Evolutionary conservation across 2,797 vertebrate genomes (phyloP).

Genomic region (Gallinago nigripennis): DNA sequence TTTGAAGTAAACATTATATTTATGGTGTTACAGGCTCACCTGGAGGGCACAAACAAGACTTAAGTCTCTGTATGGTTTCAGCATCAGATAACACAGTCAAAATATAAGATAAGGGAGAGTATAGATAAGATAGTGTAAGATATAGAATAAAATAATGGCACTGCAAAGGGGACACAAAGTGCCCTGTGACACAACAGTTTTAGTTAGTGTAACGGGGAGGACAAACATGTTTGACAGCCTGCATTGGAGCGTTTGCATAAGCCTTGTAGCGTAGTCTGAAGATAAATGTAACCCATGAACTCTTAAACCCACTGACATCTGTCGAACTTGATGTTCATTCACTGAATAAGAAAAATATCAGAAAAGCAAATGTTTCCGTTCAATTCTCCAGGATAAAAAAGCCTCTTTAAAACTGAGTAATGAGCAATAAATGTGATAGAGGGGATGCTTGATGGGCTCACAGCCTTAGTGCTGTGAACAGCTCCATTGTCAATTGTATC

Average conservation of each 20-base stretch:
- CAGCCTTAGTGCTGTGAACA: neutral
- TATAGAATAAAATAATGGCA: neutral
- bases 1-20: neutral
- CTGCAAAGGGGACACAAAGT: neutral
- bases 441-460: neutral
- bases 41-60: neutral
- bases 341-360: neutral
- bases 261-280: neutral
- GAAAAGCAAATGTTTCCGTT: conserved; percentile 10
- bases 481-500: conserved; percentile 48
- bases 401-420: conserved; percentile 17
- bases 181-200: neutral
- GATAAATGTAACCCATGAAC: neutral
- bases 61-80: neutral
- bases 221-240: neutral
- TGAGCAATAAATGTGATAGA: conserved; percentile 7
- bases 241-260: neutral
- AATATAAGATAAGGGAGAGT: neutral
- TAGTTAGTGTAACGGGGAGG: neutral
- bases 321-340: neutral
- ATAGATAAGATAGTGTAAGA: too few species aligned
- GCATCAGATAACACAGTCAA: neutral
- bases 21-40: neutral
- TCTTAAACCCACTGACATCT: neutral
- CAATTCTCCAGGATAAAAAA: conserved; percentile 14